phyloP scores from a whole-genome alignment of 2,888 invertebrate genomes.

The Capitulum mitella region DNA sequence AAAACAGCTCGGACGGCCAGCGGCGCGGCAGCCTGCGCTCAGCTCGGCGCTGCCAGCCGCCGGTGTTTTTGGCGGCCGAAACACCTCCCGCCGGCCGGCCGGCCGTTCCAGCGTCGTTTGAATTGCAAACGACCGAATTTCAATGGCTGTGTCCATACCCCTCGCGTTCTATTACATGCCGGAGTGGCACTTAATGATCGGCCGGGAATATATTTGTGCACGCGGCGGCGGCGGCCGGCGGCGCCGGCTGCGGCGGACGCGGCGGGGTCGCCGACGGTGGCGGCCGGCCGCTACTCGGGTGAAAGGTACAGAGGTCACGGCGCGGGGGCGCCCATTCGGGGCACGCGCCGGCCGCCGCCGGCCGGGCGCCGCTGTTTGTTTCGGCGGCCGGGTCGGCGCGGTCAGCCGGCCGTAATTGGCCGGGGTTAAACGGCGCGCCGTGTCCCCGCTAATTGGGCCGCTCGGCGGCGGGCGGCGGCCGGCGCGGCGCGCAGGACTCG shows the following conservation, averaged over 20 bases:
- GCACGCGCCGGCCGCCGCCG: neutral
- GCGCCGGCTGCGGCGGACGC: conserved; percentile 5
- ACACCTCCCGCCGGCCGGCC: conserved; percentile 6
- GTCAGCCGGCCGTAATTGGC: conserved; percentile 3
- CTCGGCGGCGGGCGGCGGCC: neutral
- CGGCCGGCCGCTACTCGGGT: neutral
- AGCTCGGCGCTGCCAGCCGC: neutral
- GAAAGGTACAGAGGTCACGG: conserved; percentile 22
- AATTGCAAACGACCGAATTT: conserved; percentile 24
- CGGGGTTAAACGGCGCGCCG: neutral
- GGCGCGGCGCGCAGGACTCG: neutral
- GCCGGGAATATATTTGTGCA: conserved; percentile 1
- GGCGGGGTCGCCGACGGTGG: neutral
- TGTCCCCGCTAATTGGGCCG: neutral
- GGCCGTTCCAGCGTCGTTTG: neutral
- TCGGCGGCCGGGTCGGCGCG: neutral
- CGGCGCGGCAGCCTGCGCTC: neutral
- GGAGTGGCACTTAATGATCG: conserved; percentile 18
- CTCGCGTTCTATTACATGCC: conserved; percentile 24
- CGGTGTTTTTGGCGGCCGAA: neutral
- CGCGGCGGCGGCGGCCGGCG: neutral
- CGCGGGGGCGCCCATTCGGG: neutral
- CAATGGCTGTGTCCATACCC: conserved; percentile 20
- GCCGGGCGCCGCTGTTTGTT: neutral
- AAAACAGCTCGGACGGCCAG: neutral